Percentiles rank a stretch among this genome's conserved stretches.
Evolutionary conservation across 2,888 invertebrate species (phyloP).

Genomic region (Pyrgus malvae): DNA sequence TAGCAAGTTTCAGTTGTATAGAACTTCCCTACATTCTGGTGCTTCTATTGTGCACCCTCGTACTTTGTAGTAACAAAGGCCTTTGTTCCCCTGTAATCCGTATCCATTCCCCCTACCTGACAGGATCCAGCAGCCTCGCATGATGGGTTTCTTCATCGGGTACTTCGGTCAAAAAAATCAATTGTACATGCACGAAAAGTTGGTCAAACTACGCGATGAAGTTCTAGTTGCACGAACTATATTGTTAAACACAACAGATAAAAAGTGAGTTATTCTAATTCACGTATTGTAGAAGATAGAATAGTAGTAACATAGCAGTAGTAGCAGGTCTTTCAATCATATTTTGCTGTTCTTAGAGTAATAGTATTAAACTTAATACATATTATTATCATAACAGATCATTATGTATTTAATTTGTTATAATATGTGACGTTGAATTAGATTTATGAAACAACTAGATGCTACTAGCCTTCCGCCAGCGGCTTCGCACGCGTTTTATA

Average conservation of each 20-base stretch:
- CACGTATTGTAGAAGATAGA: neutral
- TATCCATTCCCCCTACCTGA: conserved; percentile 19
- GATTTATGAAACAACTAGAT: too few relatives aligned
- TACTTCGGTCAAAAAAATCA: conserved; percentile 66
- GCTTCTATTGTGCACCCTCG: neutral
- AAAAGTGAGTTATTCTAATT: conserved; percentile 36
- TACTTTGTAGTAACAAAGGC: neutral
- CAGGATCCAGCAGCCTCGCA: conserved; percentile 85
- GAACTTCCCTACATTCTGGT: neutral
- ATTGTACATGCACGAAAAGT: conserved; percentile 40
- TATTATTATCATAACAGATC: too few relatives aligned
- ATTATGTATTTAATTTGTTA: too few relatives aligned
- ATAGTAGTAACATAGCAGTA: too few relatives aligned
- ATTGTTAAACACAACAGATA: conserved; percentile 35
- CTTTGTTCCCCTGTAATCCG: neutral
- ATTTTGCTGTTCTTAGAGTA: too few relatives aligned
- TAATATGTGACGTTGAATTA: too few relatives aligned
- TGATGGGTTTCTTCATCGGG: conserved; percentile 82
- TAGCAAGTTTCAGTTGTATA: neutral
- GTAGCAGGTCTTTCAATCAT: too few relatives aligned
- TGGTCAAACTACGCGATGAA: conserved; percentile 44
- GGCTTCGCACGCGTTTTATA: too few relatives aligned
- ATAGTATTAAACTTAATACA: too few relatives aligned
- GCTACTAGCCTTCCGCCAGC: too few relatives aligned
- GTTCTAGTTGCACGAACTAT: conserved; percentile 32